Evolutionary conservation across 2,888 invertebrate species (phyloP).

Genomic region (Automeris io): DNA sequence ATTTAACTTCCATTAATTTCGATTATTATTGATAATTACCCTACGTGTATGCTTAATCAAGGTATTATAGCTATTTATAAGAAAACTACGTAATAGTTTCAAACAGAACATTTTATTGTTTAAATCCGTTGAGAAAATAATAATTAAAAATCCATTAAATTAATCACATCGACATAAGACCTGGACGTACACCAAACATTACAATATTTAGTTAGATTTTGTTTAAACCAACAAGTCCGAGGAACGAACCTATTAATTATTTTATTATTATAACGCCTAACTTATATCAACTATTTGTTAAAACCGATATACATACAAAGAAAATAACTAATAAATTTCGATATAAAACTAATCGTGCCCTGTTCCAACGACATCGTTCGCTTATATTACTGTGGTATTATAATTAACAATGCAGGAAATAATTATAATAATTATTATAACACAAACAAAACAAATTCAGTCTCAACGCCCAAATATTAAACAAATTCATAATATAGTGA

Average conservation of each 20-base stretch:
- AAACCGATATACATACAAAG: conserved; percentile 74
- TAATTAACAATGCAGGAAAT: conserved; percentile 11
- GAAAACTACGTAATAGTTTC: conserved; percentile 58
- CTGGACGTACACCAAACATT: conserved; percentile 75
- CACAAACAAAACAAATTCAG: conserved; percentile 46
- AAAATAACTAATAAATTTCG: conserved; percentile 52
- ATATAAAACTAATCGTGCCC: background rate
- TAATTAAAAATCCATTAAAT: conserved; percentile 43
- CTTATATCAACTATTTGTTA: conserved; percentile 67
- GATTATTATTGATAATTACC: no score
- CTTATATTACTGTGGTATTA: conserved; percentile 32
- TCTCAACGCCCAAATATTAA: conserved; percentile 70
- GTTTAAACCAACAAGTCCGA: conserved; percentile 17
- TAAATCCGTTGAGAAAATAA: conserved; percentile 71
- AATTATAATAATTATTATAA: conserved; percentile 16
- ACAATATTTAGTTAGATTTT: conserved; percentile 50
- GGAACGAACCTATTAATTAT: conserved; percentile 10
- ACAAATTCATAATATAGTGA: conserved; percentile 31
- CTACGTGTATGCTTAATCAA: no score
- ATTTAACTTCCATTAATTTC: no score
- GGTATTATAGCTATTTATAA: background rate
- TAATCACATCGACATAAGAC: conserved; percentile 72
- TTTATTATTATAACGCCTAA: conserved; percentile 61
- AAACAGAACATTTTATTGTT: conserved; percentile 78
- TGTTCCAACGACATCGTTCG: conserved; percentile 58